Percentiles rank a stretch among this genome's conserved stretches.
These are phyloP conservation scores for Peucedramus taeniatus DNA, from an alignment of 2,113 vertebrate species.

Conservation along the genomic window DNA sequence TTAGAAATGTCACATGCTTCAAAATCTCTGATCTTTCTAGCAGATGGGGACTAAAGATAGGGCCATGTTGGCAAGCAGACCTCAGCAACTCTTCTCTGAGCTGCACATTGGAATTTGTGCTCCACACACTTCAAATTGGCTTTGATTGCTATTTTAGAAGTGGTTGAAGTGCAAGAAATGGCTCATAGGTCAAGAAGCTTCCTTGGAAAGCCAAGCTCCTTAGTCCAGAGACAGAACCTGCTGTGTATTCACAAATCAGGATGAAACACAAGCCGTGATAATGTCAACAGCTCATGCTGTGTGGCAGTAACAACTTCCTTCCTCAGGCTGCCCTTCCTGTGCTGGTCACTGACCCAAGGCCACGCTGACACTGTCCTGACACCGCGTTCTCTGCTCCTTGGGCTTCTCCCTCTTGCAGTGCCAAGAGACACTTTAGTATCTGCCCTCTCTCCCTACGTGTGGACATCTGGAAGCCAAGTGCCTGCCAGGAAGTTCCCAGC, in stretches of 20 bases:
- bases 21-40: background rate
- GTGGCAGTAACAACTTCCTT: background rate
- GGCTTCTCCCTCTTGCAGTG: background rate
- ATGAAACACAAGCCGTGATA: background rate
- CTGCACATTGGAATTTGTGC: background rate
- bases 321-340: background rate
- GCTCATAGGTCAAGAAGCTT: background rate
- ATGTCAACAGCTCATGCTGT: background rate
- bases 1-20: background rate
- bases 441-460: background rate
- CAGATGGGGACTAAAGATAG: background rate
- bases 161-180: background rate
- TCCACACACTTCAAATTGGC: background rate
- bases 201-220: background rate
- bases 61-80: rapidly evolving
- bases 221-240: background rate
- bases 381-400: background rate
- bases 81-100: background rate
- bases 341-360: background rate
- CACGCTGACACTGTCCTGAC: background rate
- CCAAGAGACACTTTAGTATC: background rate
- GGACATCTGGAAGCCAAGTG: background rate
- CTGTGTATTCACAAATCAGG: background rate
- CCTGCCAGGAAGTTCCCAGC: background rate
- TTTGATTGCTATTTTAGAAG: background rate